Evolutionary conservation across 2,888 invertebrate genomes (phyloP), one percentile per base, ranked within the genome.

Genomic region (Pasiphila rectangulata): DNA sequence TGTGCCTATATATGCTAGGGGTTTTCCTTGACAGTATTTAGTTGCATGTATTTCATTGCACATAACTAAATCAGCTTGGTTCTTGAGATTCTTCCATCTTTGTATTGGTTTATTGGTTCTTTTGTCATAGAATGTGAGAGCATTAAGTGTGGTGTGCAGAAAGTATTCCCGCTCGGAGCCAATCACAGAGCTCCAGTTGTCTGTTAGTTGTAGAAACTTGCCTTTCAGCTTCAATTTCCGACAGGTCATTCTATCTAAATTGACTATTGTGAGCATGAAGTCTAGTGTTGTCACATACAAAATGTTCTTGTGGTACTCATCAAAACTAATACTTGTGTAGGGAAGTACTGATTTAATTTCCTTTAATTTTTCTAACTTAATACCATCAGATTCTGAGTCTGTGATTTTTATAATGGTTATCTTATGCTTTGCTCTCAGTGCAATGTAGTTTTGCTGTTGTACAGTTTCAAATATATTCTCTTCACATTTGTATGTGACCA

Each of bases 101-200:
- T 71, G 67, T 5, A 72, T 59, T 0, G 65, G 54, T 3, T 56
- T 53, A 43, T 83, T 77, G 0, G 74, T 75, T 54, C 86, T 65
- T 59, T 86, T 88, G 47, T 89, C 89, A 40, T 88, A 87, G 0
- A 83, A 59, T 0, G 78, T 71, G n/a, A 89, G 57, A 1, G 67
- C 59, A 24, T 69, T 64, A 45, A 59, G 74, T 2, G 76, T 67
- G 1, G 81, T 62, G 43, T 85, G 82, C 7, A 77, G 67, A 37
- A 77, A 86, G 41, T 69, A 72, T 1, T 67, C 63, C 30, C 81
- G 65, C 24, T 83, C 79, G 0, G 72, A 66, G 17, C 79, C 73
- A n/a, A 80, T 59, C 0, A 90, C 80, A 1, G 73, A 68, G 42
- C 72, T 83, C 85, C 87, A 89, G 57, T 88, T 86, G 54, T 90